These are phyloP conservation scores for Meleagris gallopavo DNA, from an alignment of 2,113 vertebrate species.

Conservation along the genomic window DNA sequence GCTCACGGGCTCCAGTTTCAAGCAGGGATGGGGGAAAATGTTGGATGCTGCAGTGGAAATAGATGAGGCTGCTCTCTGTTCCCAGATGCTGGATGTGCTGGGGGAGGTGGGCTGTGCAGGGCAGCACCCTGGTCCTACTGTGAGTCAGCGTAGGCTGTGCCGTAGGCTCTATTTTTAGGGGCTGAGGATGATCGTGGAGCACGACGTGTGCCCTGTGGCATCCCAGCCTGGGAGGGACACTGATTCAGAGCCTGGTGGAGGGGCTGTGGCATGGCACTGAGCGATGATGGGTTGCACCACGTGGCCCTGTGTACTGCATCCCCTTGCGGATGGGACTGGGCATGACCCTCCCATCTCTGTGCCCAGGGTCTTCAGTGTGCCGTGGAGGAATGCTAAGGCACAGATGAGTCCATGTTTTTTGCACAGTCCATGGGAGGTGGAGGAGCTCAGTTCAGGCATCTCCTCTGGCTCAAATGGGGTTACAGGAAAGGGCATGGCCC, in stretches of 20 bases:
- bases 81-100: neutral
- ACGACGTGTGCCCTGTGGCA: conserved; percentile 8
- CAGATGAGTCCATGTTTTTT: neutral
- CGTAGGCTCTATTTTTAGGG: neutral
- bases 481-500: neutral
- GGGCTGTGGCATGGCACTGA: neutral
- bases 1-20: neutral
- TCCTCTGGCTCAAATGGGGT: neutral
- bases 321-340: neutral
- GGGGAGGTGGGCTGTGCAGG: neutral
- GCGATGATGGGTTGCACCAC: no score
- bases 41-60: conserved; percentile 55
- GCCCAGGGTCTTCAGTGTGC: neutral
- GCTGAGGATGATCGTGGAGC: neutral
- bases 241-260: conserved; percentile 1
- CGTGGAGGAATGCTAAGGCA: neutral
- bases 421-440: neutral
- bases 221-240: neutral
- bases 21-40: neutral
- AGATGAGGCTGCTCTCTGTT: neutral
- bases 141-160: neutral
- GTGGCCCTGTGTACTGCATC: rapidly evolving
- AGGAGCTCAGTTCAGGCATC: neutral
- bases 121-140: rapidly evolving
- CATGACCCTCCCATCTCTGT: rapidly evolving